Evolutionary conservation across 2,888 invertebrate species (phyloP).

Genomic region (Thysanoteuthis rhombus): DNA sequence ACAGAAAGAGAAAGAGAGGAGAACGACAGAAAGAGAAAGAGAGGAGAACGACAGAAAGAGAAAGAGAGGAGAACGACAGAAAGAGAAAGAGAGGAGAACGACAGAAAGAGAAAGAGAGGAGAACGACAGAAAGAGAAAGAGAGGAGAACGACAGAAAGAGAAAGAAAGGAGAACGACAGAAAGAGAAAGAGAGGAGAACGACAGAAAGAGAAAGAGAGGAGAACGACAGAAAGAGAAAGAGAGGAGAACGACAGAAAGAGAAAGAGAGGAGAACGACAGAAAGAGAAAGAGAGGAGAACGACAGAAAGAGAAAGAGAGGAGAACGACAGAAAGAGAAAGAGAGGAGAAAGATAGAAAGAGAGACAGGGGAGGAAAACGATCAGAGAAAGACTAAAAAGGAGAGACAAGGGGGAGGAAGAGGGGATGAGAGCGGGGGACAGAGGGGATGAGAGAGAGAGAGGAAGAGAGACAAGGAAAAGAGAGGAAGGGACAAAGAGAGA

Average conservation of each 20-base stretch:
- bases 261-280: too few species aligned
- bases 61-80: neutral
- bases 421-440: neutral
- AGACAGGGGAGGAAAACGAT: neutral
- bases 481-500: neutral
- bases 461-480: rapidly evolving
- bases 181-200: neutral
- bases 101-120: too few species aligned
- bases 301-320: neutral
- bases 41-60: neutral
- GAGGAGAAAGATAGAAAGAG: neutral
- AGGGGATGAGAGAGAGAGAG: rapidly evolving
- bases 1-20: neutral
- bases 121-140: neutral
- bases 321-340: too few species aligned
- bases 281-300: neutral
- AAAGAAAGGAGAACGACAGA: neutral
- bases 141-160: neutral
- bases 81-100: neutral
- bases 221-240: neutral
- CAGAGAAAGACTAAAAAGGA: neutral
- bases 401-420: neutral
- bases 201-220: neutral
- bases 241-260: too few species aligned
- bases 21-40: too few species aligned